These are phyloP conservation scores for Petrophora chlorosata DNA, from an alignment of 2,888 invertebrate species.

Conservation along the genomic window DNA sequence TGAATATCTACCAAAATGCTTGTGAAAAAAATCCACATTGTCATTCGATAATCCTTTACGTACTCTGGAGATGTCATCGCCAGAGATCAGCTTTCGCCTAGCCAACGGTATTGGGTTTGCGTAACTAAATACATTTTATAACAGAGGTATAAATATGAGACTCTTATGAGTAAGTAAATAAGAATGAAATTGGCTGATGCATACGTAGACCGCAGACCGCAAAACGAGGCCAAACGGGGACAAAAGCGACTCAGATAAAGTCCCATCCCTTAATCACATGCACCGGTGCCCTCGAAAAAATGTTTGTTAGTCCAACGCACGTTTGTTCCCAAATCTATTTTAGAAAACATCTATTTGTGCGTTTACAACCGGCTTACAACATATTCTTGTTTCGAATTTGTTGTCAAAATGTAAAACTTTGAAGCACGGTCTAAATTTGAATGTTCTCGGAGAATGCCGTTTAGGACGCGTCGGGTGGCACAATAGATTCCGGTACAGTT, in stretches of 20 bases:
- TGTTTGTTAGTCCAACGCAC: conserved; percentile 71
- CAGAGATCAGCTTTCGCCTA: conserved; percentile 80
- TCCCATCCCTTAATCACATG: conserved; percentile 83
- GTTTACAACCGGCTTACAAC: conserved; percentile 64
- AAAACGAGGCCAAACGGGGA: conserved; percentile 69
- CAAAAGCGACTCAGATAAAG: conserved; percentile 76
- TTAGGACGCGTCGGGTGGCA: conserved; percentile 50
- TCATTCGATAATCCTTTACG: conserved; percentile 83
- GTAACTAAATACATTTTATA: conserved; percentile 77
- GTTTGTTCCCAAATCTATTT: conserved; percentile 70
- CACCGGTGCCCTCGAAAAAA: conserved; percentile 78
- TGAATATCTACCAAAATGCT: conserved; percentile 66
- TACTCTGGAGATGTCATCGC: conserved; percentile 78
- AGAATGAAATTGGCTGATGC: conserved; percentile 48
- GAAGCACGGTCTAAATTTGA: conserved; percentile 68
- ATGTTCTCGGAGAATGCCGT: conserved; percentile 65
- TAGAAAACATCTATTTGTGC: conserved; percentile 61
- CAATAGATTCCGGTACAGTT: conserved; percentile 66
- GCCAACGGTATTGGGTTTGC: conserved; percentile 79
- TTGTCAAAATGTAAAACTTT: conserved; percentile 66
- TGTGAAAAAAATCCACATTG: conserved; percentile 74
- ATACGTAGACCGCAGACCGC: conserved; percentile 73
- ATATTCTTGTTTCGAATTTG: conserved; percentile 54
- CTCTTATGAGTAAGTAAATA: conserved; percentile 49
- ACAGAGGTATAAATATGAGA: conserved; percentile 14